Percentiles rank a stretch among this genome's conserved stretches.
phyloP scores from a whole-genome alignment of 2,113 vertebrate species.

The Chinchilla lanigera region DNA sequence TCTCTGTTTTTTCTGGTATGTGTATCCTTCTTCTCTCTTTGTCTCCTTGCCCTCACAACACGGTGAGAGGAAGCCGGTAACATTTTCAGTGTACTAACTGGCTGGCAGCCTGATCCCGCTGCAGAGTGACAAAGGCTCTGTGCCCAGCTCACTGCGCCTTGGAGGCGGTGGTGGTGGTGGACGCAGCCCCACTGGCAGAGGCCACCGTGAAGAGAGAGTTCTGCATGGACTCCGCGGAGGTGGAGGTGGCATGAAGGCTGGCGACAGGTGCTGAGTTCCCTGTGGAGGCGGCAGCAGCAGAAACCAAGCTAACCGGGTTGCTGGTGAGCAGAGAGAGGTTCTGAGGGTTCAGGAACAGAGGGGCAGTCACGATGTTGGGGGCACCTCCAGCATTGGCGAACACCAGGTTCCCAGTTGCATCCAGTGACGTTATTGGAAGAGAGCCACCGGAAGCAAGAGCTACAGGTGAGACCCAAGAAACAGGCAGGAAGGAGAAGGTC shows the following conservation, averaged over 20 bases:
- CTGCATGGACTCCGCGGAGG: constrained; percentile 91
- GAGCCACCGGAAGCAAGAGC: constrained; percentile 96
- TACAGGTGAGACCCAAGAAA: constrained; percentile 76
- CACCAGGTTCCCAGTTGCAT: constrained; percentile 95
- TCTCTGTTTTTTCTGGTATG: constrained; percentile 80
- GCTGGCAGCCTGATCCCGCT: constrained; percentile 77
- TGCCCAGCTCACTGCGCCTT: constrained; percentile 95
- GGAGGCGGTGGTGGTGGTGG: constrained; percentile 98
- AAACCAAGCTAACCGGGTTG: constrained; percentile 98
- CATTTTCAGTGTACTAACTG: constrained; percentile 76
- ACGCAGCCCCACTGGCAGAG: constrained; percentile 91
- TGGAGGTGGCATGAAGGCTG: constrained; percentile 94
- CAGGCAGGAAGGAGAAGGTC: constrained; percentile 68
- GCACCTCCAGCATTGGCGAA: constrained; percentile 94
- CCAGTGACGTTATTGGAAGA: constrained; percentile 98
- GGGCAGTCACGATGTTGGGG: constrained; percentile 96
- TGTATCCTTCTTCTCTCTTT: constrained; percentile 76
- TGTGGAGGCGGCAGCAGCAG: constrained; percentile 90
- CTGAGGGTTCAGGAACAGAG: constrained; percentile 98
- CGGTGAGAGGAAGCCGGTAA: constrained; percentile 81
- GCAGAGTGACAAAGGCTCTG: constrained; percentile 73
- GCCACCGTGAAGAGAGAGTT: constrained; percentile 92
- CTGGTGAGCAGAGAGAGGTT: constrained; percentile 99
- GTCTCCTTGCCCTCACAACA: constrained; percentile 81
- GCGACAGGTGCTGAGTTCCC: constrained; percentile 90